Base-by-base conservation (phyloP, 2,797 vertebrate genomes). In the Ataeniobius toweri region DNA sequence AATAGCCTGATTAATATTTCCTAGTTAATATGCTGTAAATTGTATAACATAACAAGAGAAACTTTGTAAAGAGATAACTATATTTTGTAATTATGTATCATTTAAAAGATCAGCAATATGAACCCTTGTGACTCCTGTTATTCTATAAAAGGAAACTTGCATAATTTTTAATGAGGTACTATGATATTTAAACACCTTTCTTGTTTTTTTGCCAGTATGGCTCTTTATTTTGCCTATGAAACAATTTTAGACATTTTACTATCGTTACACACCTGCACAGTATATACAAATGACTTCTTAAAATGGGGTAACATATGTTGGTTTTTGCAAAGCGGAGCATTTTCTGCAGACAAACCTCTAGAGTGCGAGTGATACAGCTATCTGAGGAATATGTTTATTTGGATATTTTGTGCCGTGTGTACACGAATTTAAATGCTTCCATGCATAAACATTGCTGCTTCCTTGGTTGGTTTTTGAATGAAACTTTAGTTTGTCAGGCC, bases 51-150 rank as follows among this genome's bases (percentile, higher is more conserved):
- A 85, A 92, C 86, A 92, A 91, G 91, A 91, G 83, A 90, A 91
- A 93, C 92, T 98, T 99, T 99, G 97, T 98, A 98, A 98, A 99
- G 97, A 98, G 97, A 99, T 97, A 69, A 95, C 96, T 99, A 99
- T 99, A 99, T 99, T 99, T 99, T 99, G 97, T 99, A 98, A 98
- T 97, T 97, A 97, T 96, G 96, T 98, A 96, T 94, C 86, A 96
- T 97, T 97, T 96, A 93, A 93, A 94, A 92, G 94, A 96, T 96
- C 97, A 99, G 98, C 98, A 99, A 99, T 99, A 99, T 95, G 96
- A 95, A 96, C 95, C 95, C 95, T 96, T 93, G 96, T 95, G 95
- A 96, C 95, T 94, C 93, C 92, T 95, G 93, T 93, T 95, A 95
- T 95, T 89, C 91, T 95, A 95, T 94, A 90, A 90, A 90, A 91